phyloP scores from a whole-genome alignment of 1,140 invertebrate genomes.

The Heliothis virescens region DNA sequence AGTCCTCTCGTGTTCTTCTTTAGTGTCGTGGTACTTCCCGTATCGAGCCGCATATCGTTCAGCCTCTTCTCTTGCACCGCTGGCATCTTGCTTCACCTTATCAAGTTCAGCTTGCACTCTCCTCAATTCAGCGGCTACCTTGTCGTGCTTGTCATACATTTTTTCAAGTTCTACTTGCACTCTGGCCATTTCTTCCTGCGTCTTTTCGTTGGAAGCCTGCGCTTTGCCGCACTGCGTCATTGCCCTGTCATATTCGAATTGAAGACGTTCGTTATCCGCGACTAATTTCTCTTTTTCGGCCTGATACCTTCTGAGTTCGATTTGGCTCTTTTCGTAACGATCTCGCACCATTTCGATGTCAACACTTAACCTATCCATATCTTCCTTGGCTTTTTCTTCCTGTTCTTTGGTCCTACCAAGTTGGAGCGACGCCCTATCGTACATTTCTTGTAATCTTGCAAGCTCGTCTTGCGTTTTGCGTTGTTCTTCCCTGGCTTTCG shows the following conservation, averaged over 20 bases:
- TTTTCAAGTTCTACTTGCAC: constrained; percentile 96
- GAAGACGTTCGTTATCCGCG: constrained; percentile 93
- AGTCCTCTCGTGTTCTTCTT: constrained; percentile 92
- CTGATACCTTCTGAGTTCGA: constrained; percentile 92
- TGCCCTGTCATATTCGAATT: constrained; percentile 94
- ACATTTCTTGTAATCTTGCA: constrained; percentile 93
- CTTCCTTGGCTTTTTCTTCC: constrained; percentile 96
- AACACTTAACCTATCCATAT: constrained; percentile 92
- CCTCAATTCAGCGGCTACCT: constrained; percentile 92
- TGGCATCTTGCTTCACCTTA: constrained; percentile 89
- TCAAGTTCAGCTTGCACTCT: constrained; percentile 93
- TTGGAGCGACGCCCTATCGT: constrained; percentile 94
- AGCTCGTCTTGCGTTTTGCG: constrained; percentile 95
- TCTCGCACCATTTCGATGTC: constrained; percentile 95
- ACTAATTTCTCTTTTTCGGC: constrained; percentile 95
- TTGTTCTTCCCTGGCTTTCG: constrained; percentile 94
- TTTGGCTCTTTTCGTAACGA: constrained; percentile 95
- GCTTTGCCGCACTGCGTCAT: constrained; percentile 94
- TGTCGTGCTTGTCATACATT: constrained; percentile 95
- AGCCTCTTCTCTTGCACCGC: constrained; percentile 90
- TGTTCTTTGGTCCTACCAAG: constrained; percentile 94
- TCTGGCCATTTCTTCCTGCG: constrained; percentile 94
- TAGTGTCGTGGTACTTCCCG: constrained; percentile 92
- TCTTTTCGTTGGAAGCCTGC: constrained; percentile 93
- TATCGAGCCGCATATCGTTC: constrained; percentile 91